phyloP scores from a whole-genome alignment of 2,113 vertebrate genomes.

The Sporophila hypoxantha region DNA sequence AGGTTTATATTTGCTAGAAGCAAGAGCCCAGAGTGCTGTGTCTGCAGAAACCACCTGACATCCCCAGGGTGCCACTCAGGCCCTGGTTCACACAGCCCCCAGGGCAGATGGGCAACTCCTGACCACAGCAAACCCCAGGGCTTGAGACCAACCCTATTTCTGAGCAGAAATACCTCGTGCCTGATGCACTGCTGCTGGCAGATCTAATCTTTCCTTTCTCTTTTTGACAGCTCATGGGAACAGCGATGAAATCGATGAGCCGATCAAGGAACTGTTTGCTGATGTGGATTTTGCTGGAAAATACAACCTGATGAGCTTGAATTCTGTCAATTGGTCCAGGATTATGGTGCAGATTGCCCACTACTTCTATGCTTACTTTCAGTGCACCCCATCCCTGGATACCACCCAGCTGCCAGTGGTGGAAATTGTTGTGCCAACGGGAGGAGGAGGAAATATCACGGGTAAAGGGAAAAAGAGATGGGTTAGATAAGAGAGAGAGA shows the following conservation, averaged over 20 bases:
- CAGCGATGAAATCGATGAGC: slow-evolving; percentile 85
- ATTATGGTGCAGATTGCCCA: slow-evolving; percentile 88
- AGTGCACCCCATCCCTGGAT: slow-evolving; percentile 45
- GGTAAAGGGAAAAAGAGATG: slow-evolving; percentile 59
- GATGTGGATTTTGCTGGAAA: slow-evolving; percentile 74
- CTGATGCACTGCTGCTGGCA: background rate
- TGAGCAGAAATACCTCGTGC: background rate
- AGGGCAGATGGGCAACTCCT: background rate
- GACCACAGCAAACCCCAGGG: background rate
- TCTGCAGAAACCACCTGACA: background rate
- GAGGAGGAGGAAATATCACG: slow-evolving; percentile 87
- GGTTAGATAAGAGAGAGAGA: background rate
- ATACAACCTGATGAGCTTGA: slow-evolving; percentile 84
- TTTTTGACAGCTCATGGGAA: slow-evolving; percentile 80
- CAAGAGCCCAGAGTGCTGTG: background rate
- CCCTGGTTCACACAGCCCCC: background rate
- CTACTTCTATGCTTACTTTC: slow-evolving; percentile 86
- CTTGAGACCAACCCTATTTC: background rate
- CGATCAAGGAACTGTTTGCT: slow-evolving; percentile 77
- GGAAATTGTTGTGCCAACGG: slow-evolving; percentile 90
- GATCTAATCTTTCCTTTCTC: background rate
- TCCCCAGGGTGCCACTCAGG: background rate
- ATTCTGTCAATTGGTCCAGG: slow-evolving; percentile 90
- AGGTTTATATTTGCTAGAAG: background rate
- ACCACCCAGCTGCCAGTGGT: slow-evolving; percentile 59